phyloP scores from a whole-genome alignment of 2,888 invertebrate species.

The Dolomedes plantarius region DNA sequence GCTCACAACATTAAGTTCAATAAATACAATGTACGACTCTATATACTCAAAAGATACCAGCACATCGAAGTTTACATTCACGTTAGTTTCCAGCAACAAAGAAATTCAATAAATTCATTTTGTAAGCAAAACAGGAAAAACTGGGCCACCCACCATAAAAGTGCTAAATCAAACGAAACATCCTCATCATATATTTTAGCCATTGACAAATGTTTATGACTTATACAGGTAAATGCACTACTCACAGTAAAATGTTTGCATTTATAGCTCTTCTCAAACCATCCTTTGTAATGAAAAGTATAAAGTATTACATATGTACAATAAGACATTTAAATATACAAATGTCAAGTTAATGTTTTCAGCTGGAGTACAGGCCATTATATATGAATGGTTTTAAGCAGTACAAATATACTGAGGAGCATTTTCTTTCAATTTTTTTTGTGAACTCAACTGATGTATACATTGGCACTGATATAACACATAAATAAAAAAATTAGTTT shows the following conservation, averaged over 20 bases:
- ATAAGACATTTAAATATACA: slow-evolving; percentile 18
- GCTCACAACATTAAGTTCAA: no score
- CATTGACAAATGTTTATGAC: background rate
- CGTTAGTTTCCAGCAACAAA: no score
- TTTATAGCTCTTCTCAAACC: background rate
- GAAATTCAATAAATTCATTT: no score
- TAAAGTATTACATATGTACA: slow-evolving; percentile 24
- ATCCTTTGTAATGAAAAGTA: slow-evolving; percentile 3
- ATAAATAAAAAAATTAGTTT: background rate
- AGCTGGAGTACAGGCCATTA: background rate
- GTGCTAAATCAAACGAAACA: background rate
- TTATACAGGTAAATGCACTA: slow-evolving; percentile 21
- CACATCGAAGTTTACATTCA: no score
- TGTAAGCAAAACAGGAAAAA: no score
- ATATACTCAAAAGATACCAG: no score
- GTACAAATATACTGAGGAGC: background rate
- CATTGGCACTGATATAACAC: slow-evolving; percentile 13
- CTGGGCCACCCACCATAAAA: no score
- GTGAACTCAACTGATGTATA: background rate
- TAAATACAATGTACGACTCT: no score
- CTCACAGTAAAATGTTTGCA: background rate
- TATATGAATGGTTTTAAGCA: background rate
- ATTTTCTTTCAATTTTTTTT: background rate
- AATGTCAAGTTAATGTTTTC: slow-evolving; percentile 7
- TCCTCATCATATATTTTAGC: slow-evolving; percentile 8